Conservation (phyloP, 2,888 invertebrate genomes). For the Callosobruchus maculatus region DNA sequence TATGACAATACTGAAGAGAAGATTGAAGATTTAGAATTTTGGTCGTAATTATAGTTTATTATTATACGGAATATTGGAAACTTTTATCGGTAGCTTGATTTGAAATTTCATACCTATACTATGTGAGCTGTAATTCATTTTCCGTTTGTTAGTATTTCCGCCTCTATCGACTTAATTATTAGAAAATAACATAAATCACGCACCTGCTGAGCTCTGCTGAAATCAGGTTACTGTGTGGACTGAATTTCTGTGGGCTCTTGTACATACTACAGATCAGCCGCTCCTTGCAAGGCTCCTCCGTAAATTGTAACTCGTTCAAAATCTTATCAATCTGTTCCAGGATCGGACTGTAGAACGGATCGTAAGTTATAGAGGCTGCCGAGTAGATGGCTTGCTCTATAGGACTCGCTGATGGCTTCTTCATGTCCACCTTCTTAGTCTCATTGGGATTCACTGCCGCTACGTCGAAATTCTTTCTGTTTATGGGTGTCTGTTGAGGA, state of each 20-base stretch:
- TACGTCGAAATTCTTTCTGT: neutral
- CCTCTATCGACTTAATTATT: too few species aligned
- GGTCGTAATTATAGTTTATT: too few species aligned
- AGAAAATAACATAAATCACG: slow-evolving; percentile 39
- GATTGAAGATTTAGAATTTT: too few species aligned
- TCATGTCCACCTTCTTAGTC: neutral
- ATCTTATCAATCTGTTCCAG: slow-evolving; percentile 74
- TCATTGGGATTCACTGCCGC: neutral
- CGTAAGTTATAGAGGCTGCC: slow-evolving; percentile 48
- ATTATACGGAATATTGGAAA: too few species aligned
- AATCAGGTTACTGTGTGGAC: slow-evolving; percentile 82
- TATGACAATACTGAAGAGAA: too few species aligned
- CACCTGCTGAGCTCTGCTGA: slow-evolving; percentile 87
- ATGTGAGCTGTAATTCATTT: too few species aligned
- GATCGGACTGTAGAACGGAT: slow-evolving; percentile 74
- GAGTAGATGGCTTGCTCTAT: slow-evolving; percentile 35
- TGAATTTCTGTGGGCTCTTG: slow-evolving; percentile 74
- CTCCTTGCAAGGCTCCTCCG: slow-evolving; percentile 71
- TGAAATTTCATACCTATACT: too few species aligned
- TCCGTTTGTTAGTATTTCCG: too few species aligned
- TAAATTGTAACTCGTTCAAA: slow-evolving; percentile 65
- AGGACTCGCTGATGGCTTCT: neutral
- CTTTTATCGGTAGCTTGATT: too few species aligned
- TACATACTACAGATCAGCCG: slow-evolving; percentile 81
- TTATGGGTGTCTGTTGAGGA: neutral